These are phyloP conservation scores for Drosophila takahashii DNA, from an alignment of 1,140 invertebrate species.

Conservation along the genomic window DNA sequence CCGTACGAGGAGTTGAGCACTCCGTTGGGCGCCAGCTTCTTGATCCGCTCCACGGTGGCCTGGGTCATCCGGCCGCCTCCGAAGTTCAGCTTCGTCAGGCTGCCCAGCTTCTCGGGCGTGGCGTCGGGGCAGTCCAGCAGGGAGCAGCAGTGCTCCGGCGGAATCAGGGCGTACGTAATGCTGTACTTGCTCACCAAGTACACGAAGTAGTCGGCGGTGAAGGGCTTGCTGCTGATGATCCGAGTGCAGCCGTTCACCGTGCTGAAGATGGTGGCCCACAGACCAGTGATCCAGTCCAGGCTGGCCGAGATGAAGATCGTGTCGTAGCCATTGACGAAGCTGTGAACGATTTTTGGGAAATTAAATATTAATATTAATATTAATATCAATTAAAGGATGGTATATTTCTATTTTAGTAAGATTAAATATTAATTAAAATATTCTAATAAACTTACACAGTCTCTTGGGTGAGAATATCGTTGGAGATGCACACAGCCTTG, in stretches of 20 bases:
- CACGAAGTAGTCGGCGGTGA: conserved; percentile 46
- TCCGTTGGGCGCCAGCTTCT: conserved; percentile 22
- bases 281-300: conserved; percentile 65
- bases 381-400: no score
- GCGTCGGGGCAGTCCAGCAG: conserved; percentile 42
- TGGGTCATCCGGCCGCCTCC: conserved; percentile 36
- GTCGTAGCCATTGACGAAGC: conserved; percentile 27
- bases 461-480: conserved; percentile 69
- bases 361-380: no score
- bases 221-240: conserved; percentile 62
- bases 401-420: no score
- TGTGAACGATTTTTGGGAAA: background rate
- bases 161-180: conserved; percentile 39
- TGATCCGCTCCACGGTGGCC: conserved; percentile 35
- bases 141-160: conserved; percentile 51
- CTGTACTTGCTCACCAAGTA: conserved; percentile 58
- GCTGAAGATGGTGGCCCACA: conserved; percentile 45
- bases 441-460: conserved; percentile 29
- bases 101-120: conserved; percentile 30
- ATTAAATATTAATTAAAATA: no score
- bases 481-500: conserved; percentile 91
- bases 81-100: conserved; percentile 26
- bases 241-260: conserved; percentile 40
- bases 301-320: conserved; percentile 41
- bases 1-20: conserved; percentile 42